Evolutionary conservation across 1,140 invertebrate genomes (phyloP).

Genomic region (Panonychus citri): DNA sequence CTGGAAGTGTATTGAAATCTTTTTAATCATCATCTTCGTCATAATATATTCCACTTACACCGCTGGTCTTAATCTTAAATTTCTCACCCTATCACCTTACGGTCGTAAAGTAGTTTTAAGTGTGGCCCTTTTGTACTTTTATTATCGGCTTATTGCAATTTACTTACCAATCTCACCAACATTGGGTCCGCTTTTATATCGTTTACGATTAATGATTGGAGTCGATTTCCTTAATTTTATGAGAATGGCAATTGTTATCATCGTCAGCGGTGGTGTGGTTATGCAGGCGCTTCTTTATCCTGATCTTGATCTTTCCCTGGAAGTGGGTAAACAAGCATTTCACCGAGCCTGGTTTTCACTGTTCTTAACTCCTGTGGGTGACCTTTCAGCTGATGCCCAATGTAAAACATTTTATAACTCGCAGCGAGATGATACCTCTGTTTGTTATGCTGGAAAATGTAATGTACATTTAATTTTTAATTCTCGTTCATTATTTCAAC

Average conservation of each 20-base stretch:
- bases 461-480: background rate
- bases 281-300: slow-evolving; percentile 26
- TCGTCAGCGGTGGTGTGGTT: slow-evolving; percentile 24
- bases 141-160: slow-evolving; percentile 23
- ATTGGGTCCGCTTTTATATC: slow-evolving; percentile 24
- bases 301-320: slow-evolving; percentile 20
- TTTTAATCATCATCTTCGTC: slow-evolving; percentile 12
- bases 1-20: slow-evolving; percentile 15
- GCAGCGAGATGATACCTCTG: background rate
- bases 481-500: background rate
- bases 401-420: background rate
- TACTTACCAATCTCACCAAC: slow-evolving; percentile 26
- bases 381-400: slow-evolving; percentile 16
- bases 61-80: slow-evolving; percentile 1
- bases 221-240: slow-evolving; percentile 26
- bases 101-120: slow-evolving; percentile 15
- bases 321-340: slow-evolving; percentile 20
- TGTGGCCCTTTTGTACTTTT: slow-evolving; percentile 23
- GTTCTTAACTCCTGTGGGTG: slow-evolving; percentile 24
- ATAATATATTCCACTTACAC: slow-evolving; percentile 11
- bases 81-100: slow-evolving; percentile 12
- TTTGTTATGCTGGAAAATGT: background rate
- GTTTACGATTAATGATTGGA: slow-evolving; percentile 22
- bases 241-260: slow-evolving; percentile 24
- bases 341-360: slow-evolving; percentile 23